Percentiles rank a stretch among this genome's conserved stretches.
Conservation (phyloP, 2,797 vertebrate species). For the Myotis findleyi region DNA sequence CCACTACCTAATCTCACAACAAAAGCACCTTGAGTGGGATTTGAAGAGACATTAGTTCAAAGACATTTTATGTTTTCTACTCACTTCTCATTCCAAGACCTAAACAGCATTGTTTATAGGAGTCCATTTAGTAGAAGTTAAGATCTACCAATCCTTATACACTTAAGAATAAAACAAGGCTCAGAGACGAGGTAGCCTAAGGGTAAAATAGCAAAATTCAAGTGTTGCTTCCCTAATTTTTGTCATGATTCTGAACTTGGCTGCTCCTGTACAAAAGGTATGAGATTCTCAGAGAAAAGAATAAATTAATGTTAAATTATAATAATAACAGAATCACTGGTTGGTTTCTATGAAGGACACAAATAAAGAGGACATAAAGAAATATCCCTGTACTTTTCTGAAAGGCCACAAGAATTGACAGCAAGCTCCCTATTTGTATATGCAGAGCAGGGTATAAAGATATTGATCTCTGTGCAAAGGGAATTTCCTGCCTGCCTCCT, state of each 20-base stretch:
- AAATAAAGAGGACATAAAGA: neutral
- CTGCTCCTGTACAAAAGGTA: neutral
- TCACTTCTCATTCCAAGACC: neutral
- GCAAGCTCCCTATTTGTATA: neutral
- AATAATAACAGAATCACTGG: neutral
- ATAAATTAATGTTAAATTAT: neutral
- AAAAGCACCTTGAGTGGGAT: neutral
- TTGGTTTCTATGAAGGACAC: neutral
- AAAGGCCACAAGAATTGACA: neutral
- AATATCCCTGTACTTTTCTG: neutral
- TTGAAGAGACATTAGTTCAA: neutral
- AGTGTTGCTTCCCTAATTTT: neutral
- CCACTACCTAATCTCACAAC: no score
- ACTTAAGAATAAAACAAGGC: neutral
- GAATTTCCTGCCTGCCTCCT: conserved; percentile 13
- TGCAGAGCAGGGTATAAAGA: neutral
- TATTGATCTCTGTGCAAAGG: neutral
- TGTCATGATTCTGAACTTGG: neutral
- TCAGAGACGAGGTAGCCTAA: neutral
- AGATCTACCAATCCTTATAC: neutral
- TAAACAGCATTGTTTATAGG: neutral
- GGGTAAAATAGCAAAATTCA: neutral
- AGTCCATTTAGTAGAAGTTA: neutral
- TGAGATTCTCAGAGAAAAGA: neutral
- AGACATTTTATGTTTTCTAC: conserved; percentile 13